These are phyloP conservation scores for Macheiramphus alcinus DNA, from an alignment of 2,113 vertebrate species.

Conservation along the genomic window DNA sequence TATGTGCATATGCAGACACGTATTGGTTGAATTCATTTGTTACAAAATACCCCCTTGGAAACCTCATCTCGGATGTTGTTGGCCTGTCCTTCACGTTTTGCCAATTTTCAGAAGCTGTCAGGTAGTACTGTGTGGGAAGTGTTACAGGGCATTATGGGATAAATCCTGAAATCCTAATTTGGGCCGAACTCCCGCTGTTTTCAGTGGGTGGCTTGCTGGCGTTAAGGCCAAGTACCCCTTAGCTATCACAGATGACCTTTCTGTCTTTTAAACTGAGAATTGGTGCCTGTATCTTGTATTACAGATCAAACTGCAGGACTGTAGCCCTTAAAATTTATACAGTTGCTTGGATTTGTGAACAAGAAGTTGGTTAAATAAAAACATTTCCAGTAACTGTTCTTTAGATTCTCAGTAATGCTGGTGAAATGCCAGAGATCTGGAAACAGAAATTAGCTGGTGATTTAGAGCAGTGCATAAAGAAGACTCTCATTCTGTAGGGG, in stretches of 20 bases:
- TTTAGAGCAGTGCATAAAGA: background rate
- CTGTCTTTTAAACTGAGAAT: background rate
- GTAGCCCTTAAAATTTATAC: background rate
- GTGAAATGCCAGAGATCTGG: background rate
- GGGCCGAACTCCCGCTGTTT: background rate
- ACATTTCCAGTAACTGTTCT: background rate
- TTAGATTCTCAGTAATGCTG: background rate
- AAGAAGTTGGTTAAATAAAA: background rate
- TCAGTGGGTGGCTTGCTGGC: background rate
- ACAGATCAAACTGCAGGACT: background rate
- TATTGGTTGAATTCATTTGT: background rate
- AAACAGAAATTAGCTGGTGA: background rate
- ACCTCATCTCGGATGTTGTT: background rate
- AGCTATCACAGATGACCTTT: background rate
- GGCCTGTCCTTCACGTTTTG: background rate
- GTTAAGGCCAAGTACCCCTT: background rate
- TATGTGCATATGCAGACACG: background rate
- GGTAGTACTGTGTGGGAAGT: conserved; percentile 27
- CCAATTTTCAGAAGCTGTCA: background rate
- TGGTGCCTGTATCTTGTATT: background rate
- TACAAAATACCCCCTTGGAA: background rate
- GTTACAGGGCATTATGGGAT: background rate
- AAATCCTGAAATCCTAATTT: background rate
- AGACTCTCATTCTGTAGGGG: background rate
- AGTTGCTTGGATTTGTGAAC: background rate